Evolutionary conservation across 2,113 vertebrate species (phyloP).

Genomic region (mouse (Mus musculus)): DNA sequence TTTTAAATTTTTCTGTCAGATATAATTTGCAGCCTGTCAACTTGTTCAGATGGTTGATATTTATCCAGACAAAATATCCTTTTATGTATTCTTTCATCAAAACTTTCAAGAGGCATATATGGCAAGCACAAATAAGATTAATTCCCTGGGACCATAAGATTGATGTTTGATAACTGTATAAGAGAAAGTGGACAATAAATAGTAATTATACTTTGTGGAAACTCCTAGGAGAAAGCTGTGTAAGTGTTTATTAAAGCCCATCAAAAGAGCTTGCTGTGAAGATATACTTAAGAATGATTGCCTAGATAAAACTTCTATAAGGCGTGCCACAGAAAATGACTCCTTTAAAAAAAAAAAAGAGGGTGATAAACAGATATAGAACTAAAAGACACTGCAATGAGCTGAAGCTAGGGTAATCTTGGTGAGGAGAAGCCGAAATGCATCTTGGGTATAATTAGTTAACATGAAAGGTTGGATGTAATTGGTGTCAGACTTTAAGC

Average conservation of each 20-base stretch:
- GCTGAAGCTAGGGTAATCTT: not conserved
- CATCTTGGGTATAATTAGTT: not conserved
- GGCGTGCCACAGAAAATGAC: not conserved
- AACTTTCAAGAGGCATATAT: constrained; percentile 43
- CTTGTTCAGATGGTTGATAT: constrained; percentile 53
- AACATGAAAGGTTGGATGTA: not conserved
- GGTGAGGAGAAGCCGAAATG: not conserved
- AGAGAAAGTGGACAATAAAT: constrained; percentile 27
- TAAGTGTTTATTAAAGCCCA: constrained; percentile 16
- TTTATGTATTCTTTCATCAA: constrained; percentile 42
- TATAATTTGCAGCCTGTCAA: constrained; percentile 72
- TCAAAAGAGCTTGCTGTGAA: constrained; percentile 1
- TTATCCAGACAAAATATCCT: constrained; percentile 38
- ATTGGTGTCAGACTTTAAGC: not conserved
- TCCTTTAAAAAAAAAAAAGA: not conserved
- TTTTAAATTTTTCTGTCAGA: constrained; percentile 38
- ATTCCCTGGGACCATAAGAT: not conserved
- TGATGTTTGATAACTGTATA: constrained; percentile 18
- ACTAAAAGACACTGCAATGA: not conserved
- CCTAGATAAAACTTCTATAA: not conserved
- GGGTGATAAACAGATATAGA: not conserved
- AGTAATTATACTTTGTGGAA: constrained; percentile 16
- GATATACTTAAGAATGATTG: not conserved
- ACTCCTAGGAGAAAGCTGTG: not conserved
- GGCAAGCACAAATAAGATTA: constrained; percentile 35